A percentile compares a stretch with the other conserved stretches of the same genome.
Evolutionary conservation across 2,797 vertebrate species (phyloP).

Genomic region (Gypaetus barbatus): DNA sequence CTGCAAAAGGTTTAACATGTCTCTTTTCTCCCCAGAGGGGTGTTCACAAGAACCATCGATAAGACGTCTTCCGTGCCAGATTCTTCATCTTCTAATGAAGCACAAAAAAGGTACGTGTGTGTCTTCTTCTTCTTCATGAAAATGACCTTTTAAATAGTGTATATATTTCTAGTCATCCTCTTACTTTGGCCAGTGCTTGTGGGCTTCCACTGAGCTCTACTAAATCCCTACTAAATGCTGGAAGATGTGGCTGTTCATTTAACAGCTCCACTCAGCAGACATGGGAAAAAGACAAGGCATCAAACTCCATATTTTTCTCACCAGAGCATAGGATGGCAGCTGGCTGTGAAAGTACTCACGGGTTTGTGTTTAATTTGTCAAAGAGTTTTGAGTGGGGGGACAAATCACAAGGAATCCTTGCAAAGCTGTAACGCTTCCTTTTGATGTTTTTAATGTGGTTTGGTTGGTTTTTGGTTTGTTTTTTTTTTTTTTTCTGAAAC

Average conservation of each 20-base stretch:
- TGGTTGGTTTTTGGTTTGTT: no score
- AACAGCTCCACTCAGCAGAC: neutral
- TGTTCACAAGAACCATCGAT: constrained; percentile 76
- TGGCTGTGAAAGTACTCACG: neutral
- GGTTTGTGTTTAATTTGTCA: neutral
- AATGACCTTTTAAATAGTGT: neutral
- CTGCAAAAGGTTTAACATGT: neutral
- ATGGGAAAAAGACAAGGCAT: neutral
- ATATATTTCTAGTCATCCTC: neutral
- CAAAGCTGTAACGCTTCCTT: neutral
- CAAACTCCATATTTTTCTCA: fast-evolving
- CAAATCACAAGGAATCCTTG: neutral
- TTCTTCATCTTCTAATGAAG: constrained; percentile 17
- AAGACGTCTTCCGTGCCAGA: constrained; percentile 34
- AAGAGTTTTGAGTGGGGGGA: neutral
- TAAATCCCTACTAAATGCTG: neutral
- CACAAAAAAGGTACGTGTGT: constrained; percentile 45
- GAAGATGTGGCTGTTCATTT: neutral
- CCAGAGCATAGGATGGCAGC: neutral
- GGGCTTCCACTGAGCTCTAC: neutral
- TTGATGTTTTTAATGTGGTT: neutral
- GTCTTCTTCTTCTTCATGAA: neutral
- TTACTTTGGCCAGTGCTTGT: neutral
- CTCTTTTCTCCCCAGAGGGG: constrained; percentile 61
- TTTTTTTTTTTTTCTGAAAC: neutral